Evolutionary conservation across 2,888 invertebrate genomes (phyloP), one percentile per base, ranked within the genome.

Genomic region (Leptopilina drosophilae): DNA sequence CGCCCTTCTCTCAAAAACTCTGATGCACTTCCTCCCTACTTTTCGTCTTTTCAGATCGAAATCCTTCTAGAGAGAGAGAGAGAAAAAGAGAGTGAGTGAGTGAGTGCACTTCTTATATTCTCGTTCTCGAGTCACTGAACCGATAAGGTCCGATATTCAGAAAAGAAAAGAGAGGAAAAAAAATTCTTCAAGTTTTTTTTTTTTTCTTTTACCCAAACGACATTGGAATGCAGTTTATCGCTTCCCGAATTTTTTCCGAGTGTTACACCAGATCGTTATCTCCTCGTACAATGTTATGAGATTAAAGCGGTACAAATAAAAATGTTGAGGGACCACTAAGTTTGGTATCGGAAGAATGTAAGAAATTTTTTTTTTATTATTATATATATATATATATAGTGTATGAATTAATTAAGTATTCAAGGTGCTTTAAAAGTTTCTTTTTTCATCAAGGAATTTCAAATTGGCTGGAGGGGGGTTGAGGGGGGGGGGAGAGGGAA

Each of bases 11-110:
- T 49, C 49, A 49, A 65, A 49, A 65, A 46, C 77, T 66, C 77
- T 66, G 33, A 66, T 77, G 77, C 77, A 77, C 66, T 77, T 77
- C 77, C 77, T 77, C 66, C 40, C 77, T 56, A 33, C 64, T 77
- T n/a, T 62, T 33, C 33, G 66, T 20, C 56, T 77, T 77, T 77
- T 73, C 33, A 42, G 42, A 73, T 77, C 49, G 26, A 46, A 9
- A 69, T 20, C 20, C 20, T 20, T 0, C 20, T 1, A 20, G 53
- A 73, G 42, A 42, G 42, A 42, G 42, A 6, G 42, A 42, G 8
- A 42, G 42, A 42, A 0, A 8, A n/a, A n/a, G n/a, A n/a, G 42
- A 42, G 42, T 7, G 42, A 42, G 42, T 8, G 42, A 42, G 42
- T 8, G 42, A 42, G 42, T 42, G 56, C 69, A 73, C 53, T 73